Base-by-base conservation (phyloP, 1,140 invertebrate genomes). In the Dermatophagoides farinae region DNA sequence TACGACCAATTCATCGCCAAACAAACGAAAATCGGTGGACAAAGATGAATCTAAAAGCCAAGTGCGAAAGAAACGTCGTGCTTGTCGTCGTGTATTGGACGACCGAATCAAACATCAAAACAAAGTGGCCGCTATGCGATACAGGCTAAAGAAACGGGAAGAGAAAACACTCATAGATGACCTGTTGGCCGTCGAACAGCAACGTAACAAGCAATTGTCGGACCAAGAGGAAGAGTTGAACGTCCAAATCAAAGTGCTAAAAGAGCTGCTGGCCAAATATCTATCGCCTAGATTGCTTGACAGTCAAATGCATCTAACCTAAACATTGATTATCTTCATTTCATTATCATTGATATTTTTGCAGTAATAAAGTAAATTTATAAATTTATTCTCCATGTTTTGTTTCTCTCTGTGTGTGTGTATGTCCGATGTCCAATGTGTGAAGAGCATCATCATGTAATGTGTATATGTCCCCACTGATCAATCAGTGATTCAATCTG, bases 51-150 rank as follows among this genome's bases (percentile, higher is more conserved):
- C 23, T 31, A 20, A 6, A 4, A 9, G 4, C 38, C 12, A 55
- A 4, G 25, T 2, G 23, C 5, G 38, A 11, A 55, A 55, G 23
- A 2, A 14, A 16, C 50, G 50, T 16, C 20, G 11, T 39, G 23
- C 53, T 44, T 1, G 1, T 25, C 5, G 25, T 1, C 53, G 53
- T 41, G 25, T 55, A 1, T 31, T 25, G 23, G 31, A 55, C 25
- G 53, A 55, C 5, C 53, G 53, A 4, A 23, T 55, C n/a, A 55
- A 55, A 25, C 5, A 55, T 16, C 53, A 55, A 20, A 55, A 55
- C 14, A 55, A 55, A 44, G 31, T 55, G 1, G 53, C 53, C 1
- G 53, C 53, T 25, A 38, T 55, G 31, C 14, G 25, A 25, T 55
- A 55, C 14, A 6, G 53, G 2, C 16, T 6, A 41, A 55, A 55